Evolutionary conservation across 1,140 invertebrate genomes (phyloP), one percentile per base, ranked within the genome.

Genomic region (Planococcus citri): DNA sequence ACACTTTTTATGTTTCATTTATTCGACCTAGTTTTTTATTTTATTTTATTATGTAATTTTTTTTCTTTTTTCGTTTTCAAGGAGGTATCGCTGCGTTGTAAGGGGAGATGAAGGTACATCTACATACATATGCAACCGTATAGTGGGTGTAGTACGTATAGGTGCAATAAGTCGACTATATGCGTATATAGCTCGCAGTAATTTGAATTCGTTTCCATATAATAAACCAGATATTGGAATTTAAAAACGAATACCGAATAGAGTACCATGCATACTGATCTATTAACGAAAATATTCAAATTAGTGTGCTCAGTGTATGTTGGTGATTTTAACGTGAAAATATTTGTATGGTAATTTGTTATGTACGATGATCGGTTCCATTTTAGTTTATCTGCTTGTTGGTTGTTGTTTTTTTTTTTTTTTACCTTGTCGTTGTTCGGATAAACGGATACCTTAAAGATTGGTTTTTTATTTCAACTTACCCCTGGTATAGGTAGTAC

Each of bases 231-330:
- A 33, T 33, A 33, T 33, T 12, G 29, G 29, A 33, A 33, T 33
- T 33, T 33, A 12, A 33, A 33, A 33, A n/a, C n/a, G n/a, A n/a
- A n/a, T n/a, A 37, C 33, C 17, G 41, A 6, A n/a, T 17, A 2
- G 41, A 9, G n/a, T 51, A 51, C 41, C 2, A 6, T 20, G 41
- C 33, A 6, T 14, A 51, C 6, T 51, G 41, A 51, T 51, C 41
- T 51, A 51, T 51, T 51, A 51, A 51, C 41, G 41, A 51, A 51
- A 51, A 51, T 51, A 51, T 51, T 51, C 41, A 51, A 51, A 51
- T 51, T 51, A 51, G 41, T 51, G 12, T 33, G 12, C 12, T 33
- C 29, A n/a, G 29, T 33, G 3, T 51, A 17, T 51, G 10, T 17
- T 17, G 10, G 41, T 51, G 41, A 51, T 51, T 51, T 51, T 51